Base-by-base conservation (phyloP, 2,113 vertebrate genomes). In the Mungos mungo region DNA sequence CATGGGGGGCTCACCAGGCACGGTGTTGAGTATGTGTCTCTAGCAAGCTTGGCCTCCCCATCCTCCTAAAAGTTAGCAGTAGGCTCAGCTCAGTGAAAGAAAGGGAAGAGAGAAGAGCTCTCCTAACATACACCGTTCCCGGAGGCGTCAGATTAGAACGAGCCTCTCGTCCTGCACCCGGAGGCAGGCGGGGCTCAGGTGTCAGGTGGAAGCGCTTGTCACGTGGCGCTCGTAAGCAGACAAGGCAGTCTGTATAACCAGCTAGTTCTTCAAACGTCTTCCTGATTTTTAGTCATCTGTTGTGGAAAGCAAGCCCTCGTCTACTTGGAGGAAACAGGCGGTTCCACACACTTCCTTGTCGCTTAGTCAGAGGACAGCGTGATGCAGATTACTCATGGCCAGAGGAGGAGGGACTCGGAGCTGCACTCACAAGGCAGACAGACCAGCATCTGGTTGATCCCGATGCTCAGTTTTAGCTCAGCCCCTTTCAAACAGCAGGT, bases 241-340 rank as follows among this genome's bases (percentile, higher is more conserved):
- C 63, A 89, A 54, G 19, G 31, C 76, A 79, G 57, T 80, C 2
- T 89, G 66, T 89, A 50, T 94, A 63, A 80, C 93, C 88, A 74
- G 83, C 77, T 63, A 11, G 41, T 68, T 93, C 69, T 95, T 72
- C 82, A 96, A 90, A 93, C 52, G 74, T 9, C 54, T 29, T 90
- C 12, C 54, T 3, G 47, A 80, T 69, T 27, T 97, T 95, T 82
- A 83, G 1, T 90, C 60, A 19, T 72, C 57, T 71, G 74, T 69
- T 97, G 27, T 87, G 79, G 52, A 97, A 93, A 95, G 35, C 45
- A 27, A 60, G 29, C 80, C 31, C 31, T 52, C 89, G 54, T 74
- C 68, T 96, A 74, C 69, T 90, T 41, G 15, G 63, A 93, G 86
- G 60, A 88, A 93, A 80, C 27, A 65, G 86, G 21, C 60, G 0